phyloP scores from a whole-genome alignment of 2,888 invertebrate genomes.

The Polymixis lichenea region DNA sequence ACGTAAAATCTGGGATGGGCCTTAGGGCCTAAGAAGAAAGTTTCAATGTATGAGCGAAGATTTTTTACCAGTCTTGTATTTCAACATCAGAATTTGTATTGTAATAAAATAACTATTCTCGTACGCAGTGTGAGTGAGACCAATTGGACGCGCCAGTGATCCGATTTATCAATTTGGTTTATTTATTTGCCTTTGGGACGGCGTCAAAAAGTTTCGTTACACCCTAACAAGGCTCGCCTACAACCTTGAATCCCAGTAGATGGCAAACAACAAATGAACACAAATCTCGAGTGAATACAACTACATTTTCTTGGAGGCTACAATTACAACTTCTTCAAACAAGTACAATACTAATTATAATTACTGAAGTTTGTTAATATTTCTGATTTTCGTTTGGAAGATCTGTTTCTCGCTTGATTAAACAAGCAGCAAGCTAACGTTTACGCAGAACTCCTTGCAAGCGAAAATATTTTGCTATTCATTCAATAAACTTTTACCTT shows the following conservation, averaged over 20 bases:
- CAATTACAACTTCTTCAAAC: slow-evolving; percentile 55
- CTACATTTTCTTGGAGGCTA: slow-evolving; percentile 32
- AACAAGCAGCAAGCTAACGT: slow-evolving; percentile 13
- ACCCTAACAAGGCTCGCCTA: slow-evolving; percentile 27
- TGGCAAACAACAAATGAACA: slow-evolving; percentile 49
- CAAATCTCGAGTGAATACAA: slow-evolving; percentile 28
- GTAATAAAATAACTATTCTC: slow-evolving; percentile 7
- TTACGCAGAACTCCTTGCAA: slow-evolving; percentile 19
- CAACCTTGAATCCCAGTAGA: slow-evolving; percentile 47
- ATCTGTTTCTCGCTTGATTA: slow-evolving; percentile 35
- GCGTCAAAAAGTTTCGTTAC: slow-evolving; percentile 45
- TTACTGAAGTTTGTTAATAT: slow-evolving; percentile 49
- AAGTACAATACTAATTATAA: slow-evolving; percentile 53
- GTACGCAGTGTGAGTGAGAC: neutral
- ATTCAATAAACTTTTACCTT: slow-evolving; percentile 11
- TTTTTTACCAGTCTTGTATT: neutral
- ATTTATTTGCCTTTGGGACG: slow-evolving; percentile 39
- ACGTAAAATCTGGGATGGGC: neutral
- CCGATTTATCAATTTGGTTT: slow-evolving; percentile 39
- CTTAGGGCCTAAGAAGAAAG: neutral
- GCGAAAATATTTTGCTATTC: slow-evolving; percentile 14
- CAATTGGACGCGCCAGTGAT: slow-evolving; percentile 32
- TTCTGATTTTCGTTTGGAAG: slow-evolving; percentile 29
- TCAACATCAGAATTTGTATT: slow-evolving; percentile 1
- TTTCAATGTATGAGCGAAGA: neutral